These are phyloP conservation scores for Dolomedes plantarius DNA, from an alignment of 2,888 invertebrate species.

Conservation along the genomic window DNA sequence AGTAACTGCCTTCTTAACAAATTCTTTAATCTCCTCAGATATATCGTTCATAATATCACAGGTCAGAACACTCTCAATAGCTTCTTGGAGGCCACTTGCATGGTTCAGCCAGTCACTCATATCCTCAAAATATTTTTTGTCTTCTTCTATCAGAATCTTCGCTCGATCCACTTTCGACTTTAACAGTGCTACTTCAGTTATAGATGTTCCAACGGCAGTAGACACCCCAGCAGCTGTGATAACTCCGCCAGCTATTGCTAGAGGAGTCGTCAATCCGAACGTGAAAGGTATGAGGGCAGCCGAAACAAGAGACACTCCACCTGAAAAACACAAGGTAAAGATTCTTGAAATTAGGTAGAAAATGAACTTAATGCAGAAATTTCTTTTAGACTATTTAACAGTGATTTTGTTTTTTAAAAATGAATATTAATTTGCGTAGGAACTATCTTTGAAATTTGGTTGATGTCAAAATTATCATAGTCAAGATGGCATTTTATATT, in stretches of 20 bases:
- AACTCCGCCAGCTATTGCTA: conserved; percentile 8
- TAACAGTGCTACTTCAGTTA: not conserved
- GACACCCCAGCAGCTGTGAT: not conserved
- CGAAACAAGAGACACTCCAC: not conserved
- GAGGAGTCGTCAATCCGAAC: not conserved
- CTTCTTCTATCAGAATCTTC: not conserved
- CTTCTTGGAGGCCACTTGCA: not conserved
- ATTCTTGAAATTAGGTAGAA: no score
- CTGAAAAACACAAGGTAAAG: not conserved
- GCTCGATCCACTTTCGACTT: not conserved
- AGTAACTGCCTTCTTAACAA: not conserved
- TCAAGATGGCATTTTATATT: no score
- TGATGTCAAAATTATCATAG: no score
- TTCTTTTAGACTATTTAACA: no score
- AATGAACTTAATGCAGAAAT: no score
- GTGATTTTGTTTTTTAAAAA: no score
- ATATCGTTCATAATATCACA: not conserved
- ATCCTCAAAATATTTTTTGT: not conserved
- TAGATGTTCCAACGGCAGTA: not conserved
- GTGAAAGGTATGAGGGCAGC: not conserved
- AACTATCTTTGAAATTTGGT: no score
- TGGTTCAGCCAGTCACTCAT: not conserved
- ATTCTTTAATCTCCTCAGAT: not conserved
- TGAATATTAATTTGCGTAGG: no score
- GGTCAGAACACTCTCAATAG: not conserved